Base-by-base conservation (phyloP, 2,888 invertebrate genomes). In the Andrena flavipes region DNA sequence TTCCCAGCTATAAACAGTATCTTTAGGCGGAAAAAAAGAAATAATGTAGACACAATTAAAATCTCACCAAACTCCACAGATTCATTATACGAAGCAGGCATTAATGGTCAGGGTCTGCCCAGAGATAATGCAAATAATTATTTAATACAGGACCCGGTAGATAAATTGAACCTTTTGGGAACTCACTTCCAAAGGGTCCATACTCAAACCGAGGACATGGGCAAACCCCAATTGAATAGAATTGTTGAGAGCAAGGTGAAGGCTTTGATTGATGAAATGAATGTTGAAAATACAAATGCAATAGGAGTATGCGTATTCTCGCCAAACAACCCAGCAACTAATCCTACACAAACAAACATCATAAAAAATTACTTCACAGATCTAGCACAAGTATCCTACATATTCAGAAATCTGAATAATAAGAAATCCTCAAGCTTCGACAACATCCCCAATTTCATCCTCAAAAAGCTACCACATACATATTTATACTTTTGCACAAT, bases 391-490 rank as follows among this genome's bases (percentile, higher is more conserved):
- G 0, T 67, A 2, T 16, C n/a, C 0, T 23, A 13, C 3, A 74
- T 23, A 0, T 33, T 70, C 0, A 64, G 26, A 10, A 56, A 26
- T 0, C 29, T 77, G 0, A 77, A 72, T 13, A 72, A 67, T 2
- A 77, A 67, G 68, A 78, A 68, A 68, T 79, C 73, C 0, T 13
- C 56, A 10, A 67, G 74, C 1, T 74, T 60, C 0, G 49, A 74
- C 5, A n/a, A 35, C 2, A 67, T 74, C 2, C 73, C 63, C 0
- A 73, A 69, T 1, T 63, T 56, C 5, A 16, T 48, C 0, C 20
- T 79, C 7, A 74, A 79, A 64, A 33, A 74, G 0, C 8, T 69
- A 13, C 64, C 73, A 0, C 8, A 2, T 0, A 4, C 0, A 8
- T 72, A 65, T 10, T 51, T 76, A 1, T 13, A 2, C 0, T 13